Conservation (phyloP, 92 coral and sea anemone species). For the Epizoanthus fatuus region DNA sequence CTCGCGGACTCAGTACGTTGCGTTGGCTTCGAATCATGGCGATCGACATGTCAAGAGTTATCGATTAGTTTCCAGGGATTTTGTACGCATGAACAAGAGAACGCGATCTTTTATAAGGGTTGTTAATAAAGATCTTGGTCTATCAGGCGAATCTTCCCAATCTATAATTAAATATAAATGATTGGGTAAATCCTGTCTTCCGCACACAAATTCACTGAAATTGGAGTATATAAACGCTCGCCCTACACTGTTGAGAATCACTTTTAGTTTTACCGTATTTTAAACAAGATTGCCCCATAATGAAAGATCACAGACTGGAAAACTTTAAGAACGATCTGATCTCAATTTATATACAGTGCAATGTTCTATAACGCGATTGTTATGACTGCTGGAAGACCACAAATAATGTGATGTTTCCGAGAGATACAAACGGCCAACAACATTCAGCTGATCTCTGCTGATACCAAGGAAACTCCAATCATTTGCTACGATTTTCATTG, state of each 20-base stretch:
- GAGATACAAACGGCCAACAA: not conserved
- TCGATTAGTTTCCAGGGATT: slow-evolving; percentile 14
- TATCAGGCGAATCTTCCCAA: not conserved
- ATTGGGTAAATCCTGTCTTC: slow-evolving; percentile 1
- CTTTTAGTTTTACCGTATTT: not conserved
- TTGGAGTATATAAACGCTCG: too few species aligned
- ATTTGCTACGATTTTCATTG: not conserved
- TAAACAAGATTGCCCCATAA: not conserved
- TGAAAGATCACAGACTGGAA: not conserved
- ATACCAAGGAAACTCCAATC: not conserved
- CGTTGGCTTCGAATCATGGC: not conserved
- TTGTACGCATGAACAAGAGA: slow-evolving; percentile 2
- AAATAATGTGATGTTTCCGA: slow-evolving; percentile 5
- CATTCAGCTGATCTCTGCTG: slow-evolving; percentile 18
- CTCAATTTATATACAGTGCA: not conserved
- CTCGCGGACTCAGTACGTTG: not conserved
- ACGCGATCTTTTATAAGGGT: not conserved
- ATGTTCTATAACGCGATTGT: not conserved
- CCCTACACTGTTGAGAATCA: too few species aligned
- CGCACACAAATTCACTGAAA: not conserved
- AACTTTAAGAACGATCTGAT: not conserved
- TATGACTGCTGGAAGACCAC: slow-evolving; percentile 4
- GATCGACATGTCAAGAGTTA: slow-evolving; percentile 31
- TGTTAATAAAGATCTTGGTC: slow-evolving; percentile 19
- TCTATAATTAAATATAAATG: not conserved